phyloP scores from a whole-genome alignment of 2,113 vertebrate species.

The Bos taurus region DNA sequence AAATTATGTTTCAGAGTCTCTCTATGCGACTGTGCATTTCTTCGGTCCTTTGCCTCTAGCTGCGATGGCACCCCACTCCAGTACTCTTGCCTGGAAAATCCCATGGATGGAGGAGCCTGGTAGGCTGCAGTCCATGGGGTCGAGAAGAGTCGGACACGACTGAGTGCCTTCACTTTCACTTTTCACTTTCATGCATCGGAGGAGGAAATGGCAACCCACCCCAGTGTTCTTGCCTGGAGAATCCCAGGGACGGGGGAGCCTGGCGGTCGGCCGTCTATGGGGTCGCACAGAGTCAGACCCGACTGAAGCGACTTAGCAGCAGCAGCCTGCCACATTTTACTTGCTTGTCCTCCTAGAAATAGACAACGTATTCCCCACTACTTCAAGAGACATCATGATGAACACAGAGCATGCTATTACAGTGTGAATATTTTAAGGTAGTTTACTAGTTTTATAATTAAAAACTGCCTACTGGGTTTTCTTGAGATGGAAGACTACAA shows the following conservation, averaged over 20 bases:
- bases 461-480: neutral
- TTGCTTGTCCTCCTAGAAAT: neutral
- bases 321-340: neutral
- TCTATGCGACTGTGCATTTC: neutral
- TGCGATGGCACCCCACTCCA: too few species aligned
- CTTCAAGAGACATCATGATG: neutral
- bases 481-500: neutral
- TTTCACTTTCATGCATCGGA: too few species aligned
- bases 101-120: too few species aligned
- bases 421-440: neutral
- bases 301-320: too few species aligned
- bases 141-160: accelerated
- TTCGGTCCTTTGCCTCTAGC: neutral
- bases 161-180: too few species aligned
- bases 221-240: too few species aligned
- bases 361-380: neutral
- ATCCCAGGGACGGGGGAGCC: too few species aligned
- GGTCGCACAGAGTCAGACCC: accelerated
- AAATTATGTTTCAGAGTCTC: neutral
- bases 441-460: neutral
- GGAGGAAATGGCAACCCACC: too few species aligned
- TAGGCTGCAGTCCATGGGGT: too few species aligned
- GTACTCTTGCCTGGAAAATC: too few species aligned
- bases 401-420: neutral
- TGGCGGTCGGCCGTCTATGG: accelerated